Base-by-base conservation (phyloP, 2,888 invertebrate genomes). In the Habrosyne pyritoides region DNA sequence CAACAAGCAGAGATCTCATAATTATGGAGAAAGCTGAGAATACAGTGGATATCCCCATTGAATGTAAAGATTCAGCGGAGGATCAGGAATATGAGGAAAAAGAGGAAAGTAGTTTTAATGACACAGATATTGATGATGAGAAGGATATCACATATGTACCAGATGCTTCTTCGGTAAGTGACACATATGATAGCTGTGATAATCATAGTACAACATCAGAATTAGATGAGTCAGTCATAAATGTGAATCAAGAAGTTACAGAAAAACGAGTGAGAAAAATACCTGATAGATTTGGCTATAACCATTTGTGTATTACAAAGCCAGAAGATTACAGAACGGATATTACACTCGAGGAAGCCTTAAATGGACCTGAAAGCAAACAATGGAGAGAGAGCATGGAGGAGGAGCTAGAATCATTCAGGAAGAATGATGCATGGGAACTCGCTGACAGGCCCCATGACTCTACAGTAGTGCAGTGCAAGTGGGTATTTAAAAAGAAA, bases 401-500 rank as follows among this genome's bases (percentile, higher is more conserved):
- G 12, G 55, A 60, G 7, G 62, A 61, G 18, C 14, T 61, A 10
- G 12, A 62, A 21, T 53, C 56, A 21, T 65, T 64, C 21, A 30
- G 49, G 2, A 56, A 59, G 0, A 55, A 53, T 53, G 49, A 55
- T 36, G 42, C 56, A 0, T 59, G 61, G 61, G 58, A 56, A 24
- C 48, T 57, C 12, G 56, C 54, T 30, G 53, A 52, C 46, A 10
- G 53, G 14, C 51, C 56, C 24, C 24, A 53, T n/a, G 22, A 42
- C 50, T 55, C 54, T 10, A 46, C 12, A 46, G 50, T 18, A 21
- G 53, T 57, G 46, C 28, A 51, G 48, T 47, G 30, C 18, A 56
- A 54, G 48, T 57, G 57, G 55, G 60, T 64, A 10, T 52, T 64
- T 33, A 55, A 56, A 42, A 64, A 58, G 14, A 64, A 64, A 28